Conservation (phyloP, 2,888 invertebrate genomes). For the Marronus borbonicus region DNA sequence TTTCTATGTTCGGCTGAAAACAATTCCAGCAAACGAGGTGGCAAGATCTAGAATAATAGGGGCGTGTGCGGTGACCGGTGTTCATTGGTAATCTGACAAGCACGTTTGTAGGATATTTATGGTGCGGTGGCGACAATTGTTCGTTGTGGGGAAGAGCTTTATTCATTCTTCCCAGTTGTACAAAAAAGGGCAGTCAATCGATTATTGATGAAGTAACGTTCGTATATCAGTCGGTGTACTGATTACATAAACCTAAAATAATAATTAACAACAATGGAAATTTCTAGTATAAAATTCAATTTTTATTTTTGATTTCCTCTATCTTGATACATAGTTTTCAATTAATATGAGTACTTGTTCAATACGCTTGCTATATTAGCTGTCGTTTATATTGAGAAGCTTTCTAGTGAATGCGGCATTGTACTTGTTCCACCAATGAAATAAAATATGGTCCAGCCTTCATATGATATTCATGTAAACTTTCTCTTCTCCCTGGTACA, state of each 20-base stretch:
- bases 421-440: no score
- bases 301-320: no score
- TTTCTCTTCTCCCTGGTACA: no score
- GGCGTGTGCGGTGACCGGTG: slow-evolving; percentile 11
- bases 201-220: background rate
- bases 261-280: no score
- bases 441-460: no score
- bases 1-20: background rate
- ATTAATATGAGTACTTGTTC: no score
- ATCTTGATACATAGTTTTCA: no score
- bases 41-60: slow-evolving; percentile 3
- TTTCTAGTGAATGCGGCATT: no score
- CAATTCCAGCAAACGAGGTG: slow-evolving; percentile 3
- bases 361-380: no score
- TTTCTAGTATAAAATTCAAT: no score
- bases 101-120: slow-evolving; percentile 12
- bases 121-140: background rate
- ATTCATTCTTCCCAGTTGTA: background rate
- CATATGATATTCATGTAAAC: no score
- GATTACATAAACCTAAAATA: background rate
- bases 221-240: background rate
- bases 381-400: no score
- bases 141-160: slow-evolving; percentile 5
- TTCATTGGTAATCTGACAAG: slow-evolving; percentile 1
- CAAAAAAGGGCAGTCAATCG: background rate